phyloP scores from a whole-genome alignment of 2,113 vertebrate species.

The Regulus satrapa region DNA sequence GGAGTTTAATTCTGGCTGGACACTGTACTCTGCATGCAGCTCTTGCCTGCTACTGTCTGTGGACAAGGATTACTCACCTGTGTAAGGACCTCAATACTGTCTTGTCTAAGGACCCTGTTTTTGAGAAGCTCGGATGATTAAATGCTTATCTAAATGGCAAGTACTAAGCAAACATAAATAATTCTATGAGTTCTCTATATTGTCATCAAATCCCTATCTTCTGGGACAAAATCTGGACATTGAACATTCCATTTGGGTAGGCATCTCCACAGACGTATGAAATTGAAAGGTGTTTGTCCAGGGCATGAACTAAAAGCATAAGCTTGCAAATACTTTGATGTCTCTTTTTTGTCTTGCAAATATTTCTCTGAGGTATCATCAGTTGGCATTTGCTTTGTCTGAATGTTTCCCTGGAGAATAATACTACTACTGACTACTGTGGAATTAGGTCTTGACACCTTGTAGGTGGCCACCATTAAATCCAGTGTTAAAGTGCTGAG shows the following conservation, averaged over 20 bases:
- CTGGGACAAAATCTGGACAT: background rate
- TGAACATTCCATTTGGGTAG: background rate
- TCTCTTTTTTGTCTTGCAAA: background rate
- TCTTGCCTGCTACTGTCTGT: accelerated
- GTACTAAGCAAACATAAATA: background rate
- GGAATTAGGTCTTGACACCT: background rate
- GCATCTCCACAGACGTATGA: background rate
- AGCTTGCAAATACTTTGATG: background rate
- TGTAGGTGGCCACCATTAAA: background rate
- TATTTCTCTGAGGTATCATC: background rate
- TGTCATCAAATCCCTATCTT: background rate
- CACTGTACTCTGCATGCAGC: background rate
- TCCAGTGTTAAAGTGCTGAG: background rate
- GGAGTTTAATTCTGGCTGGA: background rate
- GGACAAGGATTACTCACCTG: background rate
- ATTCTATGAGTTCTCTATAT: background rate
- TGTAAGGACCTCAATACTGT: background rate
- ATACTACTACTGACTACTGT: background rate
- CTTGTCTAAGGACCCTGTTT: background rate
- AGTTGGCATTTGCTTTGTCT: background rate
- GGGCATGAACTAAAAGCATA: background rate
- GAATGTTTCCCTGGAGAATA: background rate
- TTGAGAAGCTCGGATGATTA: background rate
- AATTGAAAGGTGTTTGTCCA: background rate
- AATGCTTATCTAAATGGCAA: background rate